Evolutionary conservation across 2,113 vertebrate species (phyloP).

Genomic region (Bothrops jararaca): DNA sequence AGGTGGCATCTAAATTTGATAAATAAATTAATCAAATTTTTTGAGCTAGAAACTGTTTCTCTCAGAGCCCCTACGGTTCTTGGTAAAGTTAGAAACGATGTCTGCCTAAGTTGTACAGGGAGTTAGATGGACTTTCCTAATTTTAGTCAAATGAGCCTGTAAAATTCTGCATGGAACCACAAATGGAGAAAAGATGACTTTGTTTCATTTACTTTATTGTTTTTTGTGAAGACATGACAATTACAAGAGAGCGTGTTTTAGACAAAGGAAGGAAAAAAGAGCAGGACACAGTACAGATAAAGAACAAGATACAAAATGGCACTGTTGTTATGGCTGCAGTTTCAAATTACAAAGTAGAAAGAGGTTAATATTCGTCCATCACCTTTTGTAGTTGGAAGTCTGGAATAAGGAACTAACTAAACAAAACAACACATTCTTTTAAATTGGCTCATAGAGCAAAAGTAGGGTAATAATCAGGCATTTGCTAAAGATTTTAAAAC

Average conservation of each 20-base stretch:
- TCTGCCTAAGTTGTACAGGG: neutral
- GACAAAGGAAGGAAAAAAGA: neutral
- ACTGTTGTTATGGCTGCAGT: neutral
- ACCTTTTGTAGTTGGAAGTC: too few species aligned
- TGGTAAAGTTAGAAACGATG: neutral
- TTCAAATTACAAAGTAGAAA: slow-evolving; percentile 1
- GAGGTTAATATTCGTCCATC: neutral
- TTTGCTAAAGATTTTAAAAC: neutral
- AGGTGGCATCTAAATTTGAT: neutral
- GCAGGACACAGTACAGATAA: neutral
- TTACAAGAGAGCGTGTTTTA: neutral
- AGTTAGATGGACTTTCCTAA: neutral
- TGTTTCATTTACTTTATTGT: neutral
- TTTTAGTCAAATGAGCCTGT: neutral
- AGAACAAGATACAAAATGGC: slow-evolving; percentile 15
- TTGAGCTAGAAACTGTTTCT: neutral
- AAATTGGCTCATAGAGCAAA: neutral
- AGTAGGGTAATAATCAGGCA: neutral
- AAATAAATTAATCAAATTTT: neutral
- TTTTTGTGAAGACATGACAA: neutral
- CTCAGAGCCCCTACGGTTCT: neutral
- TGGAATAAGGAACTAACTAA: neutral
- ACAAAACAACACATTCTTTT: neutral
- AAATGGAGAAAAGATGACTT: slow-evolving; percentile 16
- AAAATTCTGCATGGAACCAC: neutral